Conservation (phyloP, 2,888 invertebrate genomes). For the Baronia brevicornis region DNA sequence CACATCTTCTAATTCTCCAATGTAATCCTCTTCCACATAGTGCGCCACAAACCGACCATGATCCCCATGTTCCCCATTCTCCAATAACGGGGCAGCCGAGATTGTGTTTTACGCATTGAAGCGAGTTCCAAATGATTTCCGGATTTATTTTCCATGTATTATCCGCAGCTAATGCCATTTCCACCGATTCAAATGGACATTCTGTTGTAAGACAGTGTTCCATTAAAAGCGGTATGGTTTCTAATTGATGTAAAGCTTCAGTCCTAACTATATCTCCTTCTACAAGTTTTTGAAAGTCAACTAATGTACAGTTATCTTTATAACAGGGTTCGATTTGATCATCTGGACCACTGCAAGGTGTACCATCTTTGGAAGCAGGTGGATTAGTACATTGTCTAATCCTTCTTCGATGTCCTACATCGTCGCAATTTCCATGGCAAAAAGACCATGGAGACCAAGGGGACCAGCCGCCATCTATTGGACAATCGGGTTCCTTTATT, state of each 20-base stretch:
- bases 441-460: conserved; percentile 61
- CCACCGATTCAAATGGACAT: conserved; percentile 60
- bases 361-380: conserved; percentile 53
- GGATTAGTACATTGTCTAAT: conserved; percentile 61
- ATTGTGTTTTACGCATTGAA: conserved; percentile 68
- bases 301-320: conserved; percentile 51
- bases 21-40: conserved; percentile 52
- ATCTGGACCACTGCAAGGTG: conserved; percentile 51
- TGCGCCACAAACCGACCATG: conserved; percentile 59
- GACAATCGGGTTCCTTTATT: conserved; percentile 50
- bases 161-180: conserved; percentile 42
- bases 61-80: conserved; percentile 59
- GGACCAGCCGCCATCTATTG: conserved; percentile 68
- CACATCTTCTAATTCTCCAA: conserved; percentile 55
- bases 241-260: conserved; percentile 50
- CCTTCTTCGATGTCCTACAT: conserved; percentile 50
- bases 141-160: conserved; percentile 59
- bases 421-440: conserved; percentile 65
- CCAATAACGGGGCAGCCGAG: conserved; percentile 64
- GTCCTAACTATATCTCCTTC: conserved; percentile 43
- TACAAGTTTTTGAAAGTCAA: conserved; percentile 50
- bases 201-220: conserved; percentile 59
- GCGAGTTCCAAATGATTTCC: conserved; percentile 62
- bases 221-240: conserved; percentile 53
- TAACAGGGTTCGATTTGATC: conserved; percentile 55